Conservation (phyloP, 2,113 vertebrate genomes). For the Alaudala cheleensis region DNA sequence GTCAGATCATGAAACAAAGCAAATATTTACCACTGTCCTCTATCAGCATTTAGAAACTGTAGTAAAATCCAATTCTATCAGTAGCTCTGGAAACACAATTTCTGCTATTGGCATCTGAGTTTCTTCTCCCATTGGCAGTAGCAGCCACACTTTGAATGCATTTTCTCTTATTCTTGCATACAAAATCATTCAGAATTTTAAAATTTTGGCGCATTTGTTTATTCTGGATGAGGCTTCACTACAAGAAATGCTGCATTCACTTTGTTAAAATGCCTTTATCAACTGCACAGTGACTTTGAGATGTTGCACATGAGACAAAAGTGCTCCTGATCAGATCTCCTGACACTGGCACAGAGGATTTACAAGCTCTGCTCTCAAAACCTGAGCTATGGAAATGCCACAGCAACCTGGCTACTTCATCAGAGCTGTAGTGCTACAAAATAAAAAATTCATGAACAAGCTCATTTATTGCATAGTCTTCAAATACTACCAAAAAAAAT, state of each 20-base stretch:
- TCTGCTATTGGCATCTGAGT: neutral
- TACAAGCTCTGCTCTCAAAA: neutral
- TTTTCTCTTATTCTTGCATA: neutral
- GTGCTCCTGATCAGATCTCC: neutral
- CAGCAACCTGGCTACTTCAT: neutral
- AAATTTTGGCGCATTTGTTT: neutral
- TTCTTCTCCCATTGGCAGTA: neutral
- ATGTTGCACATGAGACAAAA: accelerated
- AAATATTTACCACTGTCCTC: neutral
- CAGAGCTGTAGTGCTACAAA: neutral
- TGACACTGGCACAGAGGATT: neutral
- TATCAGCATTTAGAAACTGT: neutral
- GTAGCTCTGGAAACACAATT: neutral
- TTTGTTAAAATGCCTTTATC: neutral
- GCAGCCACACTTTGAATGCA: neutral
- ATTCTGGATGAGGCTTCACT: neutral
- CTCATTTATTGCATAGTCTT: slow-evolving; percentile 43
- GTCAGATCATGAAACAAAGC: neutral
- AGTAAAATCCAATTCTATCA: neutral
- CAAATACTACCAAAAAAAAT: slow-evolving; percentile 9
- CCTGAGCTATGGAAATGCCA: neutral
- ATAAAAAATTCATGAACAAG: slow-evolving; percentile 39
- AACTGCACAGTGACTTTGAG: neutral
- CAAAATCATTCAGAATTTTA: neutral
- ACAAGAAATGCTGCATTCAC: neutral